Evolutionary conservation across 2,888 invertebrate genomes (phyloP).

Genomic region (Pollenia labialis): DNA sequence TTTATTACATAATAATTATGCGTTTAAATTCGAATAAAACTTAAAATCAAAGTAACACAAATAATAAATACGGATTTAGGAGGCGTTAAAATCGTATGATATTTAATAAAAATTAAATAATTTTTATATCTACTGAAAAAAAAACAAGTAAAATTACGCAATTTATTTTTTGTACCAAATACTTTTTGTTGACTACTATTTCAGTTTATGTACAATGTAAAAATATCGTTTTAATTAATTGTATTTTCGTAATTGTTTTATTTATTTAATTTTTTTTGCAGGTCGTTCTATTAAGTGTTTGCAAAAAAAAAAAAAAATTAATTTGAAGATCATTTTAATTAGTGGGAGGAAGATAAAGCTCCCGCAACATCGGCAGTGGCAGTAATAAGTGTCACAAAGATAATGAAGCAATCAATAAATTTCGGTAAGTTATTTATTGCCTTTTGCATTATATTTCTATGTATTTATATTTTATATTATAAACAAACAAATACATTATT

Average conservation of each 20-base stretch:
- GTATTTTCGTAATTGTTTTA: slow-evolving; percentile 5
- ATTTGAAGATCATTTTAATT: slow-evolving; percentile 26
- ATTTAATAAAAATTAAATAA: slow-evolving; percentile 39
- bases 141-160: slow-evolving; percentile 67
- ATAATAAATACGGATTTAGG: slow-evolving; percentile 22
- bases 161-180: slow-evolving; percentile 58
- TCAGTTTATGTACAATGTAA: neutral
- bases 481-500: neutral
- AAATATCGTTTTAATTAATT: slow-evolving; percentile 33
- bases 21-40: slow-evolving; percentile 43
- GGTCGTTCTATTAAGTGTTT: slow-evolving; percentile 24
- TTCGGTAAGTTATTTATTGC: neutral
- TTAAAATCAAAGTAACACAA: slow-evolving; percentile 26
- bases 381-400: slow-evolving; percentile 31
- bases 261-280: slow-evolving; percentile 22
- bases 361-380: neutral
- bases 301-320: slow-evolving; percentile 17
- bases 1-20: slow-evolving; percentile 77
- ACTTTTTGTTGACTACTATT: neutral
- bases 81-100: slow-evolving; percentile 65
- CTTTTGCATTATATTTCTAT: neutral
- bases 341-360: slow-evolving; percentile 21
- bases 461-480: neutral
- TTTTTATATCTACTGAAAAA: slow-evolving; percentile 25
- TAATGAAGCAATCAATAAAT: slow-evolving; percentile 8